phyloP scores from a whole-genome alignment of 2,113 vertebrate species.

The Bucco capensis region DNA sequence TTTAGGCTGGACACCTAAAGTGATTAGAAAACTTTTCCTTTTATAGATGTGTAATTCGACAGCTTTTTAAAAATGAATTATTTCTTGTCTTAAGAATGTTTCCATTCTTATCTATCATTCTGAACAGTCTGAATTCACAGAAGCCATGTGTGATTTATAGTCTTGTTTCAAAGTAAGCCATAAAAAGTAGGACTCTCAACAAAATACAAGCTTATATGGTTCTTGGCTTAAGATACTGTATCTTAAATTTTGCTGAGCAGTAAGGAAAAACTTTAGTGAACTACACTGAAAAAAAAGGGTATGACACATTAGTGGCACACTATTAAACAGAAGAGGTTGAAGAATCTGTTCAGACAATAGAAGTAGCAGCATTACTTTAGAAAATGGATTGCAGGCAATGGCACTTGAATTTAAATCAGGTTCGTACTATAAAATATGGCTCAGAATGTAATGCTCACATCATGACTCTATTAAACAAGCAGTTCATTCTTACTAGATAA shows the following conservation, averaged over 20 bases:
- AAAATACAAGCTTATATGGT: not conserved
- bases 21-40: not conserved
- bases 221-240: not conserved
- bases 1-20: not conserved
- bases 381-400: not conserved
- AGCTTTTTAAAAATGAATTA: not conserved
- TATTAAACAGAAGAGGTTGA: not conserved
- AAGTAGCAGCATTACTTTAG: not conserved
- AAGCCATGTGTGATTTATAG: not conserved
- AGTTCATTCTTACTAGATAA: not conserved
- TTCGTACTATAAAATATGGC: not conserved
- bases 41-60: not conserved
- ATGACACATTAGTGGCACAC: not conserved
- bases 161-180: not conserved
- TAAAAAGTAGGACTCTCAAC: not conserved
- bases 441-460: not conserved
- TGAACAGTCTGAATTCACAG: not conserved
- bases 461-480: not conserved
- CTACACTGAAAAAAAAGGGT: not conserved
- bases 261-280: not conserved
- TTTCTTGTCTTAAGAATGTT: not conserved
- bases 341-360: not conserved
- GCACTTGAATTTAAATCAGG: not conserved
- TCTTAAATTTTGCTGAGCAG: not conserved
- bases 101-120: not conserved